Evolutionary conservation across 2,888 invertebrate genomes (phyloP).

Genomic region (Limnephilus lunatus): DNA sequence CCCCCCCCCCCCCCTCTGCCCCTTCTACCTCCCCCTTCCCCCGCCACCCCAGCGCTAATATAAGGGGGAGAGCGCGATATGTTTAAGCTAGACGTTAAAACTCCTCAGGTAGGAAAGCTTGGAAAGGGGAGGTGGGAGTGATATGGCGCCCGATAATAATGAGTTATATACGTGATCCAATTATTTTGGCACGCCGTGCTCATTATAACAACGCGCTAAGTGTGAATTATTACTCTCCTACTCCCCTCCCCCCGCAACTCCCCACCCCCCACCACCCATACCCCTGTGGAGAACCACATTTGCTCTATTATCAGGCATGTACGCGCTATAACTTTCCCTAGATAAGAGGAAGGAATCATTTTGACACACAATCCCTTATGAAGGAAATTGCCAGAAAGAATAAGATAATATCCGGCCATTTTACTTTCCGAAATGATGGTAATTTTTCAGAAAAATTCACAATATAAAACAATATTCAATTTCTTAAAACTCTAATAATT

Average conservation of each 20-base stretch:
- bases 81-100: constrained; percentile 52
- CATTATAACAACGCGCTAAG: constrained; percentile 76
- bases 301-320: constrained; percentile 56
- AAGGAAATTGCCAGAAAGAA: constrained; percentile 18
- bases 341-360: constrained; percentile 58
- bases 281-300: constrained; percentile 41
- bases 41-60: constrained; percentile 10
- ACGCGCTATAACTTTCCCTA: constrained; percentile 50
- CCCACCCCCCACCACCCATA: constrained; percentile 20
- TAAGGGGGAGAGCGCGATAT: constrained; percentile 51
- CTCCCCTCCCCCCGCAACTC: constrained; percentile 11
- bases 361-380: constrained; percentile 56
- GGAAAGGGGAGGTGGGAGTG: constrained; percentile 53
- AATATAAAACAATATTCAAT: background rate
- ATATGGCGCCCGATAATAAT: constrained; percentile 75
- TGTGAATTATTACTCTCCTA: constrained; percentile 76
- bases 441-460: background rate
- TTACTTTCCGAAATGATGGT: background rate
- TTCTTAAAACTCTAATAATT: background rate
- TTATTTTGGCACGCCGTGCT: constrained; percentile 78
- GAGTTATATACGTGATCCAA: constrained; percentile 80
- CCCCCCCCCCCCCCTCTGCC: background rate
- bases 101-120: constrained; percentile 40
- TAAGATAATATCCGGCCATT: background rate
- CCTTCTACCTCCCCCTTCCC: background rate